Base-by-base conservation (phyloP, 2,888 invertebrate species). In the Heterodera filipjevi region DNA sequence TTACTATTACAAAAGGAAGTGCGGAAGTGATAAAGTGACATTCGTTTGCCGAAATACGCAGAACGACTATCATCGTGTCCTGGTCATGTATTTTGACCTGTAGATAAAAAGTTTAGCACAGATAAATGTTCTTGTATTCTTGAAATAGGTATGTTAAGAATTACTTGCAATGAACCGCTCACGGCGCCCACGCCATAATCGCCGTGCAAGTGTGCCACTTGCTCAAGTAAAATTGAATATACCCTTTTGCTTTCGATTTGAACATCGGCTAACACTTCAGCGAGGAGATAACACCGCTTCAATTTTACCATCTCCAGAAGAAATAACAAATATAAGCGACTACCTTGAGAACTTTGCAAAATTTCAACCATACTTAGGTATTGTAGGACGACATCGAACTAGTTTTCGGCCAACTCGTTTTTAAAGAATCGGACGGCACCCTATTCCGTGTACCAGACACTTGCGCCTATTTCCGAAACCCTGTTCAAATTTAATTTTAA, bases 101-200 rank as follows among this genome's bases (percentile, higher is more conserved):
- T 1, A 66, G 8, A 66, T 27, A 66, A 66, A 27, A n/a, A n/a
- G n/a, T n/a, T n/a, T n/a, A n/a, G n/a, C n/a, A n/a, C n/a, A n/a
- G n/a, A 33, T 10, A 49, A 49, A 49, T 49, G 46, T 10, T 39
- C 3, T 8, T 59, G 3, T 59, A 59, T 59, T 3, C 27, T 3
- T 22, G 5, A 27, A 59, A 12, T 8, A 27, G 27, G 64, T 3
- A 39, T 39, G 10, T n/a, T 10, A 39, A 39, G 10, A 39, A 3
- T 3, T 10, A 64, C 79, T 71, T 78, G 77, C 27, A 79, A 59
- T 27, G 79, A 79, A 3, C 76, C 76, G 27, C 30, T 32, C 27
- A 79, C 68, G 5, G 77, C 77, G n/a, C 79, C 79, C n/a, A 77
- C 70, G 30, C 79, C 79, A 27, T 79, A 79, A 68, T 79, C 79